A percentile compares a stretch with the other conserved stretches of the same genome.
phyloP scores from a whole-genome alignment of 2,888 invertebrate genomes.

The Syrista parreyssii region DNA sequence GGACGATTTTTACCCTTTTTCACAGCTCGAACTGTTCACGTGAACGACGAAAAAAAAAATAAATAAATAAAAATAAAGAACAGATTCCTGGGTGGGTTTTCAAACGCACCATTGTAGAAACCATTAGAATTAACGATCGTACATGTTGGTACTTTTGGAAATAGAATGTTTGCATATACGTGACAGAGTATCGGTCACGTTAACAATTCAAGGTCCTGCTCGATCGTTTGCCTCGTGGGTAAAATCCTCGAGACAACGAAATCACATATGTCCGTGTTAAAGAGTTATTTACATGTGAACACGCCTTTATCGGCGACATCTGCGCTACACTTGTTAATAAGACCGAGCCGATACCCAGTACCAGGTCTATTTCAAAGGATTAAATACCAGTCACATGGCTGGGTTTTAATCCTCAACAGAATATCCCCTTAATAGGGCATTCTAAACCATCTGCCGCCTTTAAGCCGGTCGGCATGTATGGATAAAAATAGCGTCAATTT shows the following conservation, averaged over 20 bases:
- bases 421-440: slow-evolving; percentile 23
- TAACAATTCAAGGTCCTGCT: neutral
- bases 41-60: neutral
- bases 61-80: slow-evolving; percentile 20
- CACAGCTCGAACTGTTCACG: slow-evolving; percentile 18
- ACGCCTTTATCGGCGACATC: slow-evolving; percentile 29
- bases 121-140: neutral
- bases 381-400: slow-evolving; percentile 21
- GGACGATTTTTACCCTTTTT: neutral
- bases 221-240: neutral
- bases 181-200: neutral
- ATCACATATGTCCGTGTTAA: neutral
- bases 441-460: slow-evolving; percentile 22
- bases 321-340: slow-evolving; percentile 46
- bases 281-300: neutral
- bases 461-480: slow-evolving; percentile 11
- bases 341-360: slow-evolving; percentile 14
- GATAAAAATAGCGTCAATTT: slow-evolving; percentile 18
- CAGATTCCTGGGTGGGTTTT: slow-evolving; percentile 14
- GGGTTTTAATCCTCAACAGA: slow-evolving; percentile 20
- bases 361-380: slow-evolving; percentile 23
- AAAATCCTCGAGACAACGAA: neutral
- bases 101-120: neutral
- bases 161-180: neutral
- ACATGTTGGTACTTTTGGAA: neutral